phyloP scores from a whole-genome alignment of 2,113 vertebrate genomes.

The Nibea albiflora region DNA sequence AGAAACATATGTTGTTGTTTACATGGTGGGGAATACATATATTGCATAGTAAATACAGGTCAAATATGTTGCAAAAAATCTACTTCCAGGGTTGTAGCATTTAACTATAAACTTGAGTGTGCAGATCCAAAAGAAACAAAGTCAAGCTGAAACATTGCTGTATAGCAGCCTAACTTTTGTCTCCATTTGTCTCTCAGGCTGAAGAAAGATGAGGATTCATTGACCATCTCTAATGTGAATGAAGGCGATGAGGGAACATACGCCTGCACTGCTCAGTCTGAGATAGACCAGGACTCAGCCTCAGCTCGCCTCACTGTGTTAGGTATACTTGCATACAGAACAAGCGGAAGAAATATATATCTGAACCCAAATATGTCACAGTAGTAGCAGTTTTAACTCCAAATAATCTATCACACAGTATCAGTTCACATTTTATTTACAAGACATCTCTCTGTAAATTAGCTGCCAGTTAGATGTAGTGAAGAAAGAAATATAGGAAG shows the following conservation, averaged over 20 bases:
- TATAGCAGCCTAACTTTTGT: neutral
- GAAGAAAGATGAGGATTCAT: constrained; percentile 90
- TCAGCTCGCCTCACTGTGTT: constrained; percentile 93
- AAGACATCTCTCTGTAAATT: neutral
- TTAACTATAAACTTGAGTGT: neutral
- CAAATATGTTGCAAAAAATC: neutral
- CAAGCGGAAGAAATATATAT: neutral
- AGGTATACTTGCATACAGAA: constrained; percentile 82
- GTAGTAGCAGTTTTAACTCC: neutral
- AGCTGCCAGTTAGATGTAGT: neutral
- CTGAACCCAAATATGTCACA: neutral
- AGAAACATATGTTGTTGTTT: neutral
- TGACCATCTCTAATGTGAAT: constrained; percentile 88
- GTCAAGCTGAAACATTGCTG: neutral
- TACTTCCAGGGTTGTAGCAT: too few species aligned
- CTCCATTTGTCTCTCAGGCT: constrained; percentile 78
- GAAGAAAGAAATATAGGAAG: neutral
- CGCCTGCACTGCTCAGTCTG: constrained; percentile 90
- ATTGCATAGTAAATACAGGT: neutral
- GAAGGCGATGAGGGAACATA: constrained; percentile 93
- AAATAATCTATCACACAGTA: neutral
- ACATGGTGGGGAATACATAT: neutral
- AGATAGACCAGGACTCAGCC: constrained; percentile 92
- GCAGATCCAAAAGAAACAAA: neutral
- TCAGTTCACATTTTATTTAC: neutral